Base-by-base conservation (phyloP, 2,888 invertebrate genomes). In the Linnaemya vulpina region DNA sequence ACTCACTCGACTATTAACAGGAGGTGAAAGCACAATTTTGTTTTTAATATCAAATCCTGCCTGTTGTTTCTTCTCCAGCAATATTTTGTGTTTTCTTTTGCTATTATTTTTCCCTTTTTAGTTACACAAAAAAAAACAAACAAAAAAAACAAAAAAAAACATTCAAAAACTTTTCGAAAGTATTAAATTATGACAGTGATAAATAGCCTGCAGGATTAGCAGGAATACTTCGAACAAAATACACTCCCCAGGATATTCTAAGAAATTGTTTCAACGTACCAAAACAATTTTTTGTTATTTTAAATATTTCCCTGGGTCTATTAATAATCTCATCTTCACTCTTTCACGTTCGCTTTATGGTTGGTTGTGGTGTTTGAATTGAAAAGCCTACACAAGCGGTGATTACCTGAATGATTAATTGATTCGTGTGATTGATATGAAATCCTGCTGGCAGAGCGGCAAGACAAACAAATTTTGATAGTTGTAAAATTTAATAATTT, bases 131-230 rank as follows among this genome's bases (percentile, higher is more conserved):
- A 8, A 73, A 38, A 67, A 67, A 5, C 60, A 30, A 40, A 62
- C 51, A 35, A 68, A 51, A 17, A 51, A n/a, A n/a, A n/a, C 15
- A 30, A 7, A 15, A 8, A 73, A 38, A 67, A 67, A 5, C 60
- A 30, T 51, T 70, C 51, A 35, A 68, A 51, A 17, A 51, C 40
- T 63, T 63, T 62, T 13, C 25, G 4, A 53, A 53, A 55, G 25
- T 63, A 30, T 43, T 22, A 65, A 35, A 55, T 15, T 43, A 71
- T 63, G 62, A 70, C 78, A 79, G 13, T 71, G 78, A 71, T 71
- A 63, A 79, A 79, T 73, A 35, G 65, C 35, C 30, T 55, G 79
- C 9, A 17, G 15, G 46, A 73, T 53, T 15, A 63, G 13, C 38
- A 38, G 0, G 20, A 38, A 49, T 15, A 46, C 30, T n/a, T n/a